A percentile compares a stretch with the other conserved stretches of the same genome.
Conservation (phyloP, 35 echinoderm and acorn worm species). For the Ptychodera flava region DNA sequence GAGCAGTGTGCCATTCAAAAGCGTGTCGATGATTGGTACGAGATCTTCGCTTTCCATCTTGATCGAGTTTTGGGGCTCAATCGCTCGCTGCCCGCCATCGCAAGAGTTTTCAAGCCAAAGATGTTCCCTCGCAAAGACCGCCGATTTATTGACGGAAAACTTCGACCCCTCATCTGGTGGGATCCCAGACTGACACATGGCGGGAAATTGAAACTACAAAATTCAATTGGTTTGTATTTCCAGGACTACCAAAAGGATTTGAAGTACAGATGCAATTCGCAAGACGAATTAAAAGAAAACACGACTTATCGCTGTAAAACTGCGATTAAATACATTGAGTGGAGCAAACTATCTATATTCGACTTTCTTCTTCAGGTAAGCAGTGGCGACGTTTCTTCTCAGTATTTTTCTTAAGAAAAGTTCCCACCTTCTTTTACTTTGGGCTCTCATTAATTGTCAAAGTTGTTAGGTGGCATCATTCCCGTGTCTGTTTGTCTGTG, state of each 20-base stretch:
- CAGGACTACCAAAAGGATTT: not conserved
- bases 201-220: not conserved
- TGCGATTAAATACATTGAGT: not conserved
- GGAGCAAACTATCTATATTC: not conserved
- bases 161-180: not conserved
- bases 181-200: not conserved
- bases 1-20: not conserved
- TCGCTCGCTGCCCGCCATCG: not conserved
- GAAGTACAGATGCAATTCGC: not conserved
- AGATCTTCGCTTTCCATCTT: not conserved
- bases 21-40: not conserved
- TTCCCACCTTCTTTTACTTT: too few species aligned
- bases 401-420: too few species aligned
- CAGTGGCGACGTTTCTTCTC: too few species aligned
- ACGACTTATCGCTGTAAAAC: not conserved
- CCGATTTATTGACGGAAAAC: not conserved
- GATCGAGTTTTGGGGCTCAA: not conserved
- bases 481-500: too few species aligned
- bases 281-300: not conserved
- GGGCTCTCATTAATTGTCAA: too few species aligned
- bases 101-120: not conserved
- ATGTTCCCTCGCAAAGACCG: not conserved
- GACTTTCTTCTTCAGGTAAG: not conserved
- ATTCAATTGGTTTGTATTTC: not conserved
- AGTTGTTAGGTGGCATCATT: too few species aligned